phyloP scores from a whole-genome alignment of 2,888 invertebrate genomes.

The Trichacis sp. region DNA sequence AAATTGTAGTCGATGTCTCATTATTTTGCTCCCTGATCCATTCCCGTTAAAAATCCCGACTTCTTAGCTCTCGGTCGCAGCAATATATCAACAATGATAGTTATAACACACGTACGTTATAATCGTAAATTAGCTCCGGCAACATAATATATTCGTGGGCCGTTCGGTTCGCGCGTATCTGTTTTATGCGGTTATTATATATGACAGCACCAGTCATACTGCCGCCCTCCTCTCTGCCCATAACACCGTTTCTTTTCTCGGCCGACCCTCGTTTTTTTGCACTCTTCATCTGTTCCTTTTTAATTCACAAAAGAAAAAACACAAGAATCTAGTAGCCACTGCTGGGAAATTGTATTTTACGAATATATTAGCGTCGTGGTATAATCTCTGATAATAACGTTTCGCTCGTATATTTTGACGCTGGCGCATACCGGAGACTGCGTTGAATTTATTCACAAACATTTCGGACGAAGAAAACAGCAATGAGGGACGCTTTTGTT shows the following conservation, averaged over 20 bases:
- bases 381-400: slow-evolving; percentile 23
- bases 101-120: slow-evolving; percentile 69
- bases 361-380: slow-evolving; percentile 14
- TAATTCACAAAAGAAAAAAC: slow-evolving; percentile 23
- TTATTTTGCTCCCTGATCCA: slow-evolving; percentile 29
- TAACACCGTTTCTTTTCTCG: too few species aligned
- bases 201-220: slow-evolving; percentile 68
- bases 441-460: too few species aligned
- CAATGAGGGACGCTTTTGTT: too few species aligned
- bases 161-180: slow-evolving; percentile 66
- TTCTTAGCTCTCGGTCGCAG: slow-evolving; percentile 50
- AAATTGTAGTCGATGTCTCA: background rate
- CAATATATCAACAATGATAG: slow-evolving; percentile 70
- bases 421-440: too few species aligned
- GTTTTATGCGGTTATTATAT: slow-evolving; percentile 70
- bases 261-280: slow-evolving; percentile 15
- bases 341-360: slow-evolving; percentile 24
- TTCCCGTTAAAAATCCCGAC: slow-evolving; percentile 49
- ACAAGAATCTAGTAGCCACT: slow-evolving; percentile 15
- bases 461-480: too few species aligned
- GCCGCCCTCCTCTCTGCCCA: slow-evolving; percentile 14
- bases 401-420: too few species aligned
- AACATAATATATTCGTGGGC: slow-evolving; percentile 69
- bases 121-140: slow-evolving; percentile 69
- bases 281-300: slow-evolving; percentile 11